phyloP scores from a whole-genome alignment of 92 coral and sea anemone genomes.

The Parazoanthus darwini region DNA sequence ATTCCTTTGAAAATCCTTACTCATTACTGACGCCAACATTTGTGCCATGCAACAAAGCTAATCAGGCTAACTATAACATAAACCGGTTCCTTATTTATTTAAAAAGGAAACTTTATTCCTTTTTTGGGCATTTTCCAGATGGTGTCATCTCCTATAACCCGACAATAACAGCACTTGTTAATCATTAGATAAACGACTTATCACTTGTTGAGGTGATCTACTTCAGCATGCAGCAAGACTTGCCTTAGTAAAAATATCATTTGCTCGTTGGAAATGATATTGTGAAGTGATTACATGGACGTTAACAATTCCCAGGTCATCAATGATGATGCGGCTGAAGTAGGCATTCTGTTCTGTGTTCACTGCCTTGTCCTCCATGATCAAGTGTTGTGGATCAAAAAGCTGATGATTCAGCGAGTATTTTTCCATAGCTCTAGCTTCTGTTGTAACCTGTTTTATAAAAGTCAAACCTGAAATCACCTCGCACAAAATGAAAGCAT shows the following conservation, averaged over 20 bases:
- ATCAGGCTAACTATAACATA: too few relatives aligned
- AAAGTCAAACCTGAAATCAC: neutral
- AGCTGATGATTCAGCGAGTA: conserved; percentile 56
- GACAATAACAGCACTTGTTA: too few relatives aligned
- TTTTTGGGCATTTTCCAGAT: too few relatives aligned
- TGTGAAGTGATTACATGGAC: conserved; percentile 75
- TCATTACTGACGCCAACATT: too few relatives aligned
- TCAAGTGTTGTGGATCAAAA: conserved; percentile 62
- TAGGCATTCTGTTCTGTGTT: conserved; percentile 84
- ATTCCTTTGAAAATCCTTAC: too few relatives aligned
- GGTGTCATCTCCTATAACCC: too few relatives aligned
- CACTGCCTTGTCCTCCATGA: conserved; percentile 71
- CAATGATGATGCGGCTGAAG: conserved; percentile 75
- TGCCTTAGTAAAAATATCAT: conserved; percentile 72
- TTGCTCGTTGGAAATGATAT: conserved; percentile 72
- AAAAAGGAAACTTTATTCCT: too few relatives aligned
- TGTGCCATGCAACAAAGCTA: too few relatives aligned
- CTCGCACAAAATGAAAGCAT: neutral
- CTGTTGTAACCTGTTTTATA: conserved; percentile 61
- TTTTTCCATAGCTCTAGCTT: conserved; percentile 81
- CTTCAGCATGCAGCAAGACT: neutral
- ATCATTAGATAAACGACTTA: neutral
- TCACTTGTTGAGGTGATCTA: too few relatives aligned
- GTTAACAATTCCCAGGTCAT: conserved; percentile 43
- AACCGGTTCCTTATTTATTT: too few relatives aligned